Conservation (phyloP, 1,140 invertebrate species). For the Drosophila melanogaster region DNA sequence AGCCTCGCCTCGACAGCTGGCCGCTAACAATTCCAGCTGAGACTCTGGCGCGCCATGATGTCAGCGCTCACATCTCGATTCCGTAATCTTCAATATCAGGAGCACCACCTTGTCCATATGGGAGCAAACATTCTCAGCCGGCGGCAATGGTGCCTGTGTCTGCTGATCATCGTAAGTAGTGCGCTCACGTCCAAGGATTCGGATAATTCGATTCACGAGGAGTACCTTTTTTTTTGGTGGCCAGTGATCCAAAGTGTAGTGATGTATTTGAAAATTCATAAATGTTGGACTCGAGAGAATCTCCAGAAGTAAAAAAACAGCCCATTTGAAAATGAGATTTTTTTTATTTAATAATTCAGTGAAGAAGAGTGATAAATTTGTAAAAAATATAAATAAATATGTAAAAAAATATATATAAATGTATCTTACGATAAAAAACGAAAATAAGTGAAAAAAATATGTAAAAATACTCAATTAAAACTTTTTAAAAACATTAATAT, state of each 20-base stretch:
- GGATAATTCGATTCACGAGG: conserved; percentile 2
- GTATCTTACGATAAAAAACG: too few species aligned
- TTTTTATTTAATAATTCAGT: too few species aligned
- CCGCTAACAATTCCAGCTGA: conserved; percentile 72
- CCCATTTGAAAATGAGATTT: too few species aligned
- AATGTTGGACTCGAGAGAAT: too few species aligned
- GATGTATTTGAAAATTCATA: neutral
- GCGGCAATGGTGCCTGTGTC: conserved; percentile 24
- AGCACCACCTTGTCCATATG: neutral
- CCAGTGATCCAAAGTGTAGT: conserved; percentile 14
- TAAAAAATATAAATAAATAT: too few species aligned
- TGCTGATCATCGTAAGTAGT: conserved; percentile 42
- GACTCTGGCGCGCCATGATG: conserved; percentile 65
- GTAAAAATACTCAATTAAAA: too few species aligned
- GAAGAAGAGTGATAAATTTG: too few species aligned
- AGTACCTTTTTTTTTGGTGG: conserved; percentile 7
- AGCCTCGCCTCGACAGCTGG: conserved; percentile 60
- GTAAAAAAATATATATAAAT: too few species aligned
- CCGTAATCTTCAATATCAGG: neutral
- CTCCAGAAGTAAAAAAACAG: too few species aligned
- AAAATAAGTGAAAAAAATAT: too few species aligned
- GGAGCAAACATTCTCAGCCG: conserved; percentile 1
- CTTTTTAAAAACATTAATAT: too few species aligned
- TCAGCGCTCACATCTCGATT: conserved; percentile 4
- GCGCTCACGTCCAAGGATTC: neutral